Conservation (phyloP, 1,140 invertebrate genomes). For the Piezodorus guildinii region DNA sequence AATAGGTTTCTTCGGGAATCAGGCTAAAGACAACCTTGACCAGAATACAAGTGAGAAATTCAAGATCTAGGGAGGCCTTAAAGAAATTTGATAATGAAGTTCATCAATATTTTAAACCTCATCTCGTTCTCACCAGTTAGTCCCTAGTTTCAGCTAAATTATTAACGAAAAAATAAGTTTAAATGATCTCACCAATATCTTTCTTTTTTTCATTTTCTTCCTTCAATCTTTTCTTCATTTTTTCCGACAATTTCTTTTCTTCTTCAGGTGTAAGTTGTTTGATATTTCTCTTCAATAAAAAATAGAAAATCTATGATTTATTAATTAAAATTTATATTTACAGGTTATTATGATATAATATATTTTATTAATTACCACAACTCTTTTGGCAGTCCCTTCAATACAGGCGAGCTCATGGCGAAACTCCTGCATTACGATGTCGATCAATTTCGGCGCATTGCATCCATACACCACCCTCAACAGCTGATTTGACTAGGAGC, state of each 20-base stretch:
- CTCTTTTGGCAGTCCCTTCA: slow-evolving; percentile 35
- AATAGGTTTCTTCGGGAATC: no score
- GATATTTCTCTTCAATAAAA: slow-evolving; percentile 29
- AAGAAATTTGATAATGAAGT: no score
- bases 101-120: no score
- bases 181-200: slow-evolving; percentile 28
- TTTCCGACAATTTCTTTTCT: slow-evolving; percentile 33
- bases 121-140: no score
- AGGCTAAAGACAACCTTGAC: no score
- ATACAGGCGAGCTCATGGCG: slow-evolving; percentile 44
- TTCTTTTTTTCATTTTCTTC: slow-evolving; percentile 34
- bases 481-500: slow-evolving; percentile 56
- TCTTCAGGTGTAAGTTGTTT: slow-evolving; percentile 36
- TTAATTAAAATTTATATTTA: no score
- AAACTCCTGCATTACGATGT: slow-evolving; percentile 63
- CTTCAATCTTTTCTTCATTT: slow-evolving; percentile 32
- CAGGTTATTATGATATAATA: no score
- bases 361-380: slow-evolving; percentile 33
- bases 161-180: no score
- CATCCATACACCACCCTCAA: slow-evolving; percentile 76
- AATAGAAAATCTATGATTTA: no score
- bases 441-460: slow-evolving; percentile 64
- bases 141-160: no score
- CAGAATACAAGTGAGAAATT: no score
- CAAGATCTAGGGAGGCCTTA: no score